Evolutionary conservation across 30 jellyfish, hydroid and myxozoan genomes (phyloP), one percentile per base, ranked within the genome.

Genomic region (Rhopilema esculentum): DNA sequence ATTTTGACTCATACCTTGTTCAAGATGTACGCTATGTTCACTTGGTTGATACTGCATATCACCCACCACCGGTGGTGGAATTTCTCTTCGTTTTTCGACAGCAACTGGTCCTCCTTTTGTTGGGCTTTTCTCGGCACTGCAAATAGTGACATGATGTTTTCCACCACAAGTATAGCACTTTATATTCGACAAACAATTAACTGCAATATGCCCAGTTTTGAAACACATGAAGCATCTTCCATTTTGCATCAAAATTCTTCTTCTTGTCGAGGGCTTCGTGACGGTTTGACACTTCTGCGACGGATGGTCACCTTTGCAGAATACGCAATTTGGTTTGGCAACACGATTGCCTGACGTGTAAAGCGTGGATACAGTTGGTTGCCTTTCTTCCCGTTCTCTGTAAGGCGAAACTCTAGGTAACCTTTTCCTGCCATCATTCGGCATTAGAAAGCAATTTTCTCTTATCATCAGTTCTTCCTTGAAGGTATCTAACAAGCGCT

Each of bases 121-220:
- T 8, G 26, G 75, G 75, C 7, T 21, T 16, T 25, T 8, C 7
- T 8, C 7, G 19, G 75, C 75, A 65, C 75, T 21, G 26, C 75
- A 65, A 65, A 65, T 15, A 65, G 75, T 21, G 12, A 65, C 75
- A 65, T 65, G 75, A 21, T 65, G 75, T 21, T 29, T 65, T 65
- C 26, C 26, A 8, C 26, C 26, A 65, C 75, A 65, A 16, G 7
- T 16, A 65, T 16, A 21, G 12, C 12, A 29, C 16, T 16, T 65
- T 21, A n/a, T n/a, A n/a, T n/a, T n/a, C n/a, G n/a, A n/a, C n/a
- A n/a, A n/a, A n/a, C n/a, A n/a, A n/a, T n/a, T 21, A 8, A 29
- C 25, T 21, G 75, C 16, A 65, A 65, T 65, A 21, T 65, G 75
- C 15, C 75, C 16, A 8, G 16, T 65, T 16, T 21, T 16, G 7